Evolutionary conservation across 2,113 vertebrate genomes (phyloP).

Genomic region (Arenaria interpres): DNA sequence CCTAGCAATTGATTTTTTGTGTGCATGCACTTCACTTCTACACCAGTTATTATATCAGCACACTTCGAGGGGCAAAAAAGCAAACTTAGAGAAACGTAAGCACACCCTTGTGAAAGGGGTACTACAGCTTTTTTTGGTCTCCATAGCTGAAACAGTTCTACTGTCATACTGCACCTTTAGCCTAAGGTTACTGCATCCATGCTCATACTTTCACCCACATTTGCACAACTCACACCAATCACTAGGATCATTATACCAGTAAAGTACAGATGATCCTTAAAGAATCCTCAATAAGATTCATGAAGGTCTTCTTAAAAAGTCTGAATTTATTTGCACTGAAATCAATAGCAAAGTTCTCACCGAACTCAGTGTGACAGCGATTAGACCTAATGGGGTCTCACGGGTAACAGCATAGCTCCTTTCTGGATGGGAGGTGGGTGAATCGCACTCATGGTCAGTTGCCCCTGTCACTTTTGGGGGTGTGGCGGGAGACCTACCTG

Average conservation of each 20-base stretch:
- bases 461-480: not conserved
- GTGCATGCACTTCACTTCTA: not conserved
- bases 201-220: not conserved
- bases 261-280: not conserved
- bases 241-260: not conserved
- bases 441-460: not conserved
- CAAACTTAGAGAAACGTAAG: not conserved
- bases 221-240: not conserved
- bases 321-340: not conserved
- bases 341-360: not conserved
- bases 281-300: not conserved
- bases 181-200: not conserved
- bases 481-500: not conserved
- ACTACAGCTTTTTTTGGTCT: not conserved
- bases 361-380: not conserved
- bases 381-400: not conserved
- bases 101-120: not conserved
- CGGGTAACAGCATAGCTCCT: not conserved
- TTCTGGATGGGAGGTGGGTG: not conserved
- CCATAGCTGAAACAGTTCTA: not conserved
- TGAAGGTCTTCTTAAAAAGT: not conserved
- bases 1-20: not conserved
- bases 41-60: not conserved
- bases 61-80: not conserved
- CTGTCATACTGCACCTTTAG: not conserved